Conservation (phyloP, 1,140 invertebrate genomes). For the Ladona fulva region DNA sequence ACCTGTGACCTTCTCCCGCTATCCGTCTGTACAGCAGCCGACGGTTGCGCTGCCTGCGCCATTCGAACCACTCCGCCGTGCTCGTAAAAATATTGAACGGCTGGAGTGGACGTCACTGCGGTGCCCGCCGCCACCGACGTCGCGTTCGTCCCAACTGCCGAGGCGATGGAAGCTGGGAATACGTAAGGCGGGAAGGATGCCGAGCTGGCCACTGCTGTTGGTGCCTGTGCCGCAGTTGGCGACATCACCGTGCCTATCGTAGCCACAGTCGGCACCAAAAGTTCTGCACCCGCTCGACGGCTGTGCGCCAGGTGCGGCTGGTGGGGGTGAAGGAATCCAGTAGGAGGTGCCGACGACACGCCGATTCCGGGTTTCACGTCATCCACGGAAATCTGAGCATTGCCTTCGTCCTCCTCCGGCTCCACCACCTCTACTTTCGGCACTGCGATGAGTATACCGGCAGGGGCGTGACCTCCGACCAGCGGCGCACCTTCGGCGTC, state of each 20-base stretch:
- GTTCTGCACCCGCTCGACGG: constrained; percentile 11
- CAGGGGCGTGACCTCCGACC: background rate
- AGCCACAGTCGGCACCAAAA: background rate
- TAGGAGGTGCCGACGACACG: constrained; percentile 5
- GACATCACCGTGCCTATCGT: background rate
- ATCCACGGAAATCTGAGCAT: background rate
- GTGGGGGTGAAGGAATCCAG: constrained; percentile 17
- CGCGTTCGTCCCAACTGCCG: background rate
- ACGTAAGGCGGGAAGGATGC: background rate
- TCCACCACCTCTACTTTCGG: constrained; percentile 12
- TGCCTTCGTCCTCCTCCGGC: background rate
- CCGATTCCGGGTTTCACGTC: constrained; percentile 6
- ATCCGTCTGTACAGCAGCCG: constrained; percentile 25
- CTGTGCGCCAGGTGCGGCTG: background rate
- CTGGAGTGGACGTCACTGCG: constrained; percentile 19
- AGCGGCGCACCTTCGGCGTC: background rate
- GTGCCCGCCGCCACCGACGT: constrained; percentile 15
- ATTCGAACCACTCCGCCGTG: constrained; percentile 24
- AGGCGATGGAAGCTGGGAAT: background rate
- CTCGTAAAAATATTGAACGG: constrained; percentile 27
- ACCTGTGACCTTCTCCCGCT: constrained; percentile 25
- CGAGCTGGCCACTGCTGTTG: background rate
- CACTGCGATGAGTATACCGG: background rate
- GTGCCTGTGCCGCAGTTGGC: background rate
- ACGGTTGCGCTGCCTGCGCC: constrained; percentile 22